Conservation (phyloP, 2,113 vertebrate genomes). For the Anolis carolinensis region DNA sequence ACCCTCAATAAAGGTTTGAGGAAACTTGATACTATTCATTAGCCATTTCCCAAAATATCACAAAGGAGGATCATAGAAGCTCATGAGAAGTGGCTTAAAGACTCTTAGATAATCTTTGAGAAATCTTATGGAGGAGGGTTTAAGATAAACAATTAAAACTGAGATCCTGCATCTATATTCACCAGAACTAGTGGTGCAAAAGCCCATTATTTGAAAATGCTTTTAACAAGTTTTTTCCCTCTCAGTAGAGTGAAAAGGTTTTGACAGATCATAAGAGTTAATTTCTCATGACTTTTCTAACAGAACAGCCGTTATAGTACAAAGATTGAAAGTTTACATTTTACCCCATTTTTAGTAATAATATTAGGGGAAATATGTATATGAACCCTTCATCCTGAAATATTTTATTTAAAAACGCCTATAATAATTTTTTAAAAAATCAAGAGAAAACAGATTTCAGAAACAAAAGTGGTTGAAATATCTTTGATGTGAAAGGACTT, state of each 20-base stretch:
- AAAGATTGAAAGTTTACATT: too few relatives aligned
- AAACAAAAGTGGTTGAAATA: not conserved
- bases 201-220: not conserved
- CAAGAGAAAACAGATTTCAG: too few relatives aligned
- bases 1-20: slow-evolving; percentile 90
- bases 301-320: too few relatives aligned
- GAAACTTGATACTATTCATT: not conserved
- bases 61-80: not conserved
- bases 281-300: too few relatives aligned
- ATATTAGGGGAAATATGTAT: too few relatives aligned
- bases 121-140: not conserved
- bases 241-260: not conserved
- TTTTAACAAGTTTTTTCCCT: not conserved
- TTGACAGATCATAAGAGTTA: not conserved
- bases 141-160: not conserved
- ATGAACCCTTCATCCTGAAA: too few relatives aligned
- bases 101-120: not conserved
- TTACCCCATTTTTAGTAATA: too few relatives aligned
- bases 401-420: too few relatives aligned
- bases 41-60: not conserved
- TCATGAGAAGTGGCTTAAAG: not conserved
- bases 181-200: not conserved
- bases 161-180: not conserved
- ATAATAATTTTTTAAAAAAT: too few relatives aligned
- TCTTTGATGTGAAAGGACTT: not conserved